Conservation (phyloP, 2,888 invertebrate species). For the Aphidoletes aphidimyza region DNA sequence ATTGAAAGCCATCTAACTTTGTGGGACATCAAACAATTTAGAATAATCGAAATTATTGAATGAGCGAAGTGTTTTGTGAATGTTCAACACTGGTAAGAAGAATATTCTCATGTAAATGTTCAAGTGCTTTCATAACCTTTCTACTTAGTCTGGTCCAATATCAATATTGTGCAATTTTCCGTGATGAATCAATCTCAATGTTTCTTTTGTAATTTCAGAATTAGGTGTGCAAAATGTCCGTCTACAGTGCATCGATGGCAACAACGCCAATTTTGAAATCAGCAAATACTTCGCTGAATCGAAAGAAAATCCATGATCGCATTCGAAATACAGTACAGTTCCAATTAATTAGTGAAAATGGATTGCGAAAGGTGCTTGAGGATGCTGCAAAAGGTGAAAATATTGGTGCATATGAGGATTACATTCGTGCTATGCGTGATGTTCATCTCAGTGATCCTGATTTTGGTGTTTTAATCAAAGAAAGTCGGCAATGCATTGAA, state of each 20-base stretch:
- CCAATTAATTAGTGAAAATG: slow-evolving; percentile 20
- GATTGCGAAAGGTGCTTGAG: slow-evolving; percentile 35
- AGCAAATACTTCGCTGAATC: slow-evolving; percentile 17
- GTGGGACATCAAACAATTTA: neutral
- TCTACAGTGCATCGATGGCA: slow-evolving; percentile 24
- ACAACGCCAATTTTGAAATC: slow-evolving; percentile 32
- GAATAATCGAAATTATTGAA: neutral
- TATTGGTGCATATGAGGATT: slow-evolving; percentile 39
- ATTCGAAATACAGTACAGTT: slow-evolving; percentile 18
- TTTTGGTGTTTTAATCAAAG: slow-evolving; percentile 44
- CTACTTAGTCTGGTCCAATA: neutral
- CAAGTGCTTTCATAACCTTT: neutral
- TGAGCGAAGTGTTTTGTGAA: neutral
- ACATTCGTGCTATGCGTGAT: slow-evolving; percentile 13
- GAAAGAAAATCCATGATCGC: slow-evolving; percentile 31
- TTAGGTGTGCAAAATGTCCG: neutral
- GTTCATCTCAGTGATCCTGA: slow-evolving; percentile 39
- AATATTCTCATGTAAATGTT: neutral
- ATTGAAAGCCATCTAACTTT: neutral
- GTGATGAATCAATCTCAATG: neutral
- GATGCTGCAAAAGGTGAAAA: slow-evolving; percentile 27
- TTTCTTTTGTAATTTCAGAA: no score
- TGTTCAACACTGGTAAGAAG: neutral
- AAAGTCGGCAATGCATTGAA: slow-evolving; percentile 68
- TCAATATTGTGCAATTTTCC: slow-evolving; percentile 6